phyloP scores from a whole-genome alignment of 2,113 vertebrate genomes.

The Girardinichthys multiradiatus region DNA sequence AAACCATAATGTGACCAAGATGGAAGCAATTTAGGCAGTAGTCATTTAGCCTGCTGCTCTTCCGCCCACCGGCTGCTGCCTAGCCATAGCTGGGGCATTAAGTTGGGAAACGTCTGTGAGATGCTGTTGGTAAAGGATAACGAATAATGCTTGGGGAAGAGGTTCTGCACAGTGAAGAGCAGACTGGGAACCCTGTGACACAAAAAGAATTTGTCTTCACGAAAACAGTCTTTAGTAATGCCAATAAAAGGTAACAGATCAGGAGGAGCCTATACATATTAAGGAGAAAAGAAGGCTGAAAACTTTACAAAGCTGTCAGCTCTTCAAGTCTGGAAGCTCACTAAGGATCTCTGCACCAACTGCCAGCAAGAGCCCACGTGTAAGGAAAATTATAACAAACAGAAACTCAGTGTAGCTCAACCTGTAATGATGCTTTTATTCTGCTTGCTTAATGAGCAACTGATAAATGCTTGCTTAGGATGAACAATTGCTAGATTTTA shows the following conservation, averaged over 20 bases:
- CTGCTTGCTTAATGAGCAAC: conserved; percentile 5
- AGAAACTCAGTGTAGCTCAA: conserved; percentile 3
- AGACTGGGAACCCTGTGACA: conserved; percentile 36
- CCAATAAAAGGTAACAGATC: conserved; percentile 2
- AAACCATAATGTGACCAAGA: conserved; percentile 87
- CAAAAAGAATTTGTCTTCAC: conserved; percentile 23
- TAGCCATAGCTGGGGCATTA: conserved; percentile 65
- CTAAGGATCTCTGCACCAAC: not conserved
- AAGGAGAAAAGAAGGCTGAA: conserved; percentile 1
- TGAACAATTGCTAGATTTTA: too few relatives aligned
- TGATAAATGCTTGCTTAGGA: conserved; percentile 10
- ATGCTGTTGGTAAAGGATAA: conserved; percentile 40
- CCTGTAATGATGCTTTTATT: not conserved
- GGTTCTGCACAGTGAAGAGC: conserved; percentile 10
- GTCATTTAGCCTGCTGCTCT: conserved; percentile 87
- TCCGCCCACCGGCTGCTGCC: conserved; percentile 83
- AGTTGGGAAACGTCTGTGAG: conserved; percentile 71
- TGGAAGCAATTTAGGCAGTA: conserved; percentile 89
- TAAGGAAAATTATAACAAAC: conserved; percentile 60
- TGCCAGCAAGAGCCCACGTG: conserved; percentile 12
- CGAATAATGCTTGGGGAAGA: conserved; percentile 26
- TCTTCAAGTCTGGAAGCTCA: conserved; percentile 1
- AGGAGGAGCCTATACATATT: conserved; percentile 9
- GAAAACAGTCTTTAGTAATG: not conserved
- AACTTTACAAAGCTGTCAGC: too few relatives aligned